Evolutionary conservation across 2,888 invertebrate genomes (phyloP), one percentile per base, ranked within the genome.

Genomic region (Drosophila recens): DNA sequence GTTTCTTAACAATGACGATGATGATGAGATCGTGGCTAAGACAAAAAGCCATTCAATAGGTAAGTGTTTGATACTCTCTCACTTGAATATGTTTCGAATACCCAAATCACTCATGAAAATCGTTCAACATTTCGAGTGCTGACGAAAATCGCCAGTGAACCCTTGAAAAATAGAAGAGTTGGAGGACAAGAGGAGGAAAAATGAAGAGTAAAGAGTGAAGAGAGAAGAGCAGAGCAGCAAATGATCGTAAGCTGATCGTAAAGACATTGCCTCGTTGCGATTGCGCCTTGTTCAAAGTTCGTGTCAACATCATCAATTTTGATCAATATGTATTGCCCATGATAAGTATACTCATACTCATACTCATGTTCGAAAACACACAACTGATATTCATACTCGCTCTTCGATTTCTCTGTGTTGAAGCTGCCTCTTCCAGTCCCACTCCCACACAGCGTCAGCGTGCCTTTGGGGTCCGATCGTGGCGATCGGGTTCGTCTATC

Each of bases 291-390:
- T 87, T 85, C 88, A 89, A 79, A 87, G 87, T 88, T 87, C 87
- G 87, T 87, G 87, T 87, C 89, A 89, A 87, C 88, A 85, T 87
- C 90, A 87, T 87, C 89, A 87, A 87, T 89, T 87, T 87, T 87
- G 86, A 87, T 89, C 87, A 89, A 80, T 83, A 85, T 79, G 89
- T 84, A 87, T 76, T 79, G 79, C 69, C 80, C 45, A 73, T 67
- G 69, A 65, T 62, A 65, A 78, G 71, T 75, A 42, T 15, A 63
- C 51, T 66, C 57, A 15, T 15, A 43, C 13, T 30, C 34, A 43
- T 30, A 62, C 54, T 82, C 38, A 6, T 27, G 40, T 46, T 59
- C 40, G 27, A 27, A 36, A 6, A 48, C 52, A 51, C 66, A 15
- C 17, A 34, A 38, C 27, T 46, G 45, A 45, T 33, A 62, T 61